These are phyloP conservation scores for Junco hyemalis DNA, from an alignment of 2,113 vertebrate species.

Conservation along the genomic window DNA sequence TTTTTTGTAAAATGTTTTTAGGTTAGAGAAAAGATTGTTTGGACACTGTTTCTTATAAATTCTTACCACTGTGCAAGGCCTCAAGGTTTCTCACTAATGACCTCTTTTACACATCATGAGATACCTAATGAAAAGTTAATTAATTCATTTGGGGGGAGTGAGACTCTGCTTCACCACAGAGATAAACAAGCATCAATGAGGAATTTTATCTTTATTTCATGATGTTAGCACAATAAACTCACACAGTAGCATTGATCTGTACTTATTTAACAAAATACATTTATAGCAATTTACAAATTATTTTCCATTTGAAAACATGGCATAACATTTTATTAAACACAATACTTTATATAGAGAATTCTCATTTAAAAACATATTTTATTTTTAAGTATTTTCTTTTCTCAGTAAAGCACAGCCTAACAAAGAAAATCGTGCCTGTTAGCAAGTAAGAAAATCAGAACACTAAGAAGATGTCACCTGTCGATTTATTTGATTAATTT, in stretches of 20 bases:
- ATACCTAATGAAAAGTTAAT: background rate
- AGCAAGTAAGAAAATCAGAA: constrained; percentile 80
- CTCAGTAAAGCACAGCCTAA: constrained; percentile 83
- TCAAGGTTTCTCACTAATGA: background rate
- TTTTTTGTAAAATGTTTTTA: background rate
- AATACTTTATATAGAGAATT: constrained; percentile 82
- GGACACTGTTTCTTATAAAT: background rate
- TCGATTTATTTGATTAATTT: constrained; percentile 77
- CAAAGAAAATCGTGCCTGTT: constrained; percentile 78
- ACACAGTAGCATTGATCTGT: constrained; percentile 81
- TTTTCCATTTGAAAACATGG: constrained; percentile 81
- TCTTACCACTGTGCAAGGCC: background rate
- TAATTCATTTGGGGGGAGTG: background rate
- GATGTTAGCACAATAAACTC: constrained; percentile 84
- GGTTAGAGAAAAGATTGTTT: background rate
- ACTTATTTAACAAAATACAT: constrained; percentile 87
- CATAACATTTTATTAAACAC: constrained; percentile 87
- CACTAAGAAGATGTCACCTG: constrained; percentile 79
- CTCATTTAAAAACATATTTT: constrained; percentile 83
- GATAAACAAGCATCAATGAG: constrained; percentile 54
- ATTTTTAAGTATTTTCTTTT: constrained; percentile 76
- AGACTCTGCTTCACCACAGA: background rate
- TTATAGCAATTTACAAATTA: constrained; percentile 86
- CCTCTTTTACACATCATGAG: background rate
- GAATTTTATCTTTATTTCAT: constrained; percentile 84